These are phyloP conservation scores for Gallinago undulata DNA, from an alignment of 2,113 vertebrate genomes.

Conservation along the genomic window DNA sequence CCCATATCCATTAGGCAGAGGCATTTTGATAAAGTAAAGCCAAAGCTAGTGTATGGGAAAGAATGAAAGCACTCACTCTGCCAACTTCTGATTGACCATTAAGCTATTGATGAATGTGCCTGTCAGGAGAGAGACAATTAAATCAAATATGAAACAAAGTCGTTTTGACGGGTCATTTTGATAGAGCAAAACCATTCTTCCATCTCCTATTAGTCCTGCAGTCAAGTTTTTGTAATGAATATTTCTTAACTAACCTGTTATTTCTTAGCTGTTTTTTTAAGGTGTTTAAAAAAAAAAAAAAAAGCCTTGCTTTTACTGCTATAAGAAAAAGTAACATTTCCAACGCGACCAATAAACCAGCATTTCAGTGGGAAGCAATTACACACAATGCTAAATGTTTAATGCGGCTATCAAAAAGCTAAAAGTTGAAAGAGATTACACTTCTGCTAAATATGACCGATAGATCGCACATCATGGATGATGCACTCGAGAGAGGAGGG, in stretches of 20 bases:
- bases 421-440: constrained; percentile 59
- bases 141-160: constrained; percentile 99
- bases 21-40: constrained; percentile 96
- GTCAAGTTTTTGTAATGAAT: constrained; percentile 85
- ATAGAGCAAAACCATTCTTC: constrained; percentile 94
- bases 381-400: constrained; percentile 37
- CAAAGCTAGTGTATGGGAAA: constrained; percentile 90
- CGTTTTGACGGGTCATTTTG: constrained; percentile 96
- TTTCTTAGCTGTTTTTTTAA: constrained; percentile 65
- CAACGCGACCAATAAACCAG: constrained; percentile 27
- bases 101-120: constrained; percentile 99
- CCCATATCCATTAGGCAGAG: constrained; percentile 93
- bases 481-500: constrained; percentile 31
- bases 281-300: constrained; percentile 15
- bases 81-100: constrained; percentile 99
- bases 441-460: constrained; percentile 59
- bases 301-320: constrained; percentile 46
- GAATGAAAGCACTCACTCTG: constrained; percentile 95
- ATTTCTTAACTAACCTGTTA: constrained; percentile 79
- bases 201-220: constrained; percentile 89
- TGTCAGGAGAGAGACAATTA: constrained; percentile 99
- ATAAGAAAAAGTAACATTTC: constrained; percentile 20
- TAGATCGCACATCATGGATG: neutral
- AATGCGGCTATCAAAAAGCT: constrained; percentile 35
- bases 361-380: constrained; percentile 55